Evolutionary conservation across 2,113 vertebrate species (phyloP), one percentile per base, ranked within the genome.

Genomic region (Petaurus breviceps): DNA sequence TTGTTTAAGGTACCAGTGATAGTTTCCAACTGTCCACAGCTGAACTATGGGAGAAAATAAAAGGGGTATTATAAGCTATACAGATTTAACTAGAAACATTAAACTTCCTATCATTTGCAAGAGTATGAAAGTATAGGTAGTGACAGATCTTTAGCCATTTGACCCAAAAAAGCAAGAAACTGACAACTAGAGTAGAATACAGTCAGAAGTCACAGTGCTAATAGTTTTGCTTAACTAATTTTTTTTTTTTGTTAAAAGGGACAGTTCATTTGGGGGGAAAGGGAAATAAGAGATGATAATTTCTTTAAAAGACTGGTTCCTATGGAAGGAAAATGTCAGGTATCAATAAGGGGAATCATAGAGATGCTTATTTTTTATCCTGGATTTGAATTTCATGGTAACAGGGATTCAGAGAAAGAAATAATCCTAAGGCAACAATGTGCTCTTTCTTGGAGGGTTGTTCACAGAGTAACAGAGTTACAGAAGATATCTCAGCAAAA

Each of bases 1-100:
- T 98, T 99, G 99, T 95, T 99, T 99, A 97, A 99, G 99, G 95
- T 99, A 99, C 99, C 99, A 99, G 98, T 99, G 99, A 96, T 99
- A 99, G 98, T 99, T 99, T 2, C 99, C 99, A 77, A 99, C 98
- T 0, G 98, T 99, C 99, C 99, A 99, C 84, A 99, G 98, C 98
- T 99, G 99, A 98, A 99, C 99, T 99, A 96, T 0, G 98, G 94
- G 89, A 93, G 95, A 93, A 77, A 94, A 98, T 5, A 0, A 91
- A 89, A 90, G 0, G 12, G 22, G 12, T 16, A 0, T 98, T 54
- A 97, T 53, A 95, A 43, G 43, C 7, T 9, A 16, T n/a, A 77
- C 4, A 77, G 61, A 77, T 14, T 77, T 77, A n/a, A 84, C 4
- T 22, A n/a, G 31, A 49, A 12, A 31, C 10, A 26, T 3, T 22